Base-by-base conservation (phyloP, 1,140 invertebrate species). In the Chironomus tepperi region DNA sequence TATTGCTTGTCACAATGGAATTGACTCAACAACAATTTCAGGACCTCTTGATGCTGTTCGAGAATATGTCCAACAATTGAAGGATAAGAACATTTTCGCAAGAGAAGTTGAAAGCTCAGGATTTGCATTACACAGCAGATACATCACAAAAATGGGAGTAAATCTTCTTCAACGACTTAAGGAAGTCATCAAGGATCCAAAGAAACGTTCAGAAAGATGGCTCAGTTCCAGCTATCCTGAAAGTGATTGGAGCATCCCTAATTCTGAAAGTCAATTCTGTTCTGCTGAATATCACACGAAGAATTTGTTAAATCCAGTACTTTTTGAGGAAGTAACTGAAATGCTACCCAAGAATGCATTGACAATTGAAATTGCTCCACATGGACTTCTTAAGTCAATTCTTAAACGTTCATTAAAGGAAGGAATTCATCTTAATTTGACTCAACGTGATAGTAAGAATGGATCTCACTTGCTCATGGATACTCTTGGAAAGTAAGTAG, bases 241-340 rank as follows among this genome's bases (percentile, higher is more conserved):
- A 79, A 75, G 75, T n/a, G 81, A 84, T 42, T 97, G 94, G 95
- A 86, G 24, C 5, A 5, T 88, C 15, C 1, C 18, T 8, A 84
- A 87, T 6, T 80, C 89, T 0, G 81, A 87, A 5, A 89, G 90
- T 1, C 85, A 88, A 74, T 79, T 87, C 9, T 95, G 90, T 0
- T 97, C 94, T 0, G 90, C 95, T 5, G 93, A 95, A 77, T 98
- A 98, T 80, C 93, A 96, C 79, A 95, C 95, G 0, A 97, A 98
- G 80, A 98, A 98, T 82, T 83, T 97, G 6, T 81, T 96, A 65
- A 89, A 83, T 77, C 89, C 93, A 16, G 95, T 97, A 0, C 83
- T 95, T 0, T 97, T 97, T 79, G 91, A 96, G 78, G 93, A 96
- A 82, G 90, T 90, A 0, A 83, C 92, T 0, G 83, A 86, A 9